Evolutionary conservation across 1,140 invertebrate species (phyloP), one percentile per base, ranked within the genome.

Genomic region (Aethina tumida): DNA sequence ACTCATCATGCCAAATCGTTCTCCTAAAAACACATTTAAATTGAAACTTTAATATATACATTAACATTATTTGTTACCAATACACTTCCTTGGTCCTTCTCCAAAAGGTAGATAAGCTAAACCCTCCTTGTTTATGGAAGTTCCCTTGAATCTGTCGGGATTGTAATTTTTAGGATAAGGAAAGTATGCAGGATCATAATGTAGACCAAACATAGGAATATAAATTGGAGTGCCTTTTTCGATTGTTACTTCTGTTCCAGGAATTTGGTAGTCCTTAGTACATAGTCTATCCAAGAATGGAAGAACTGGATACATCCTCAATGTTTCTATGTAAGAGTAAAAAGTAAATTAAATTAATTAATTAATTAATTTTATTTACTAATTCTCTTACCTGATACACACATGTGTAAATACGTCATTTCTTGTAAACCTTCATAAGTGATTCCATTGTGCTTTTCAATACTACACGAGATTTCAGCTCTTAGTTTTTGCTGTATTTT

Each of bases 91-190:
- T 1, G 71, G 72, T 8, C 75, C 75, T n/a, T 53, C 51, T 13
- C 75, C 73, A 55, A 78, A 78, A 0, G 74, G 67, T 34, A 74
- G 43, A 48, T 63, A 81, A 2, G 65, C 52, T 43, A 65, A 68
- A 0, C 63, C 60, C 16, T 63, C 53, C 15, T 62, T 54, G n/a
- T 56, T 48, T n/a, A n/a, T n/a, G n/a, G n/a, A n/a, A n/a, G n/a
- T n/a, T n/a, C n/a, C n/a, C n/a, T n/a, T n/a, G 37, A 65, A 70
- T 31, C 68, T 50, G 25, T 68, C 67, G 4, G 66, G 67, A 41
- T 63, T 45, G 41, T 65, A 71, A 36, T 49, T 50, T 22, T 70
- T 56, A 1, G 69, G 67, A 12, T 69, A 48, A 1, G 60, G 59
- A 42, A 54, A 70, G 28, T 57, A 49, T 13, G 62, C 40, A 4